These are phyloP conservation scores for Macrochelys suwanniensis DNA, from an alignment of 2,797 vertebrate species.

Conservation along the genomic window DNA sequence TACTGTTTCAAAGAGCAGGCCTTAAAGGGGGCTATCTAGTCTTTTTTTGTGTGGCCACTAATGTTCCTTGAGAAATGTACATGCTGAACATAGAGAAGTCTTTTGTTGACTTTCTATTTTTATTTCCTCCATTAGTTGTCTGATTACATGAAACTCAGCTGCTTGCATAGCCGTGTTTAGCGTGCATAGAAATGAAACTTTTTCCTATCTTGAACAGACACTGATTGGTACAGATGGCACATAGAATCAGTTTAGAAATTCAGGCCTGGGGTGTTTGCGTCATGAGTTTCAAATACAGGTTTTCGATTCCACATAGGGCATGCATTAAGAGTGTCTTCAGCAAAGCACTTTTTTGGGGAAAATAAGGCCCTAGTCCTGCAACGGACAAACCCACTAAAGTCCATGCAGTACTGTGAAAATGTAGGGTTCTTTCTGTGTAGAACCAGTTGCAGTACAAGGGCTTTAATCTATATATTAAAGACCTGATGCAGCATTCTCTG, in stretches of 20 bases:
- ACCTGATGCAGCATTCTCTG: background rate
- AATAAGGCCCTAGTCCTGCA: conserved; percentile 1
- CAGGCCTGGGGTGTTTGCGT: conserved; percentile 11
- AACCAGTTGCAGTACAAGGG: background rate
- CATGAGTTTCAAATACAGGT: background rate
- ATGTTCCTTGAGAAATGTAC: background rate
- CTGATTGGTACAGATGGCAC: conserved; percentile 4
- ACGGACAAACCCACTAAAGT: background rate
- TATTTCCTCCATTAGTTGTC: background rate
- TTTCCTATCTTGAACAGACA: background rate
- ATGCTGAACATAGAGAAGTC: background rate
- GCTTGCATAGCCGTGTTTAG: background rate
- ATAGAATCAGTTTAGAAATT: background rate
- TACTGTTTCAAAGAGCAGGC: background rate
- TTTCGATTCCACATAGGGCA: conserved; percentile 19
- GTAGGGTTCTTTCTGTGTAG: background rate
- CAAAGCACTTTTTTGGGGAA: conserved; percentile 37
- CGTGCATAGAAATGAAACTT: background rate
- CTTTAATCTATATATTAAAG: background rate
- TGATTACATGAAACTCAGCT: background rate
- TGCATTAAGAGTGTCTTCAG: conserved; percentile 5
- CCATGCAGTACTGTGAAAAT: background rate
- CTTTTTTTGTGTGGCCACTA: background rate
- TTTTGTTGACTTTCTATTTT: conserved; percentile 5
- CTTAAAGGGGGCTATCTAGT: background rate